Conservation (phyloP, 37 sponge, comb jelly and placozoan species). For the Geodia barretti region DNA sequence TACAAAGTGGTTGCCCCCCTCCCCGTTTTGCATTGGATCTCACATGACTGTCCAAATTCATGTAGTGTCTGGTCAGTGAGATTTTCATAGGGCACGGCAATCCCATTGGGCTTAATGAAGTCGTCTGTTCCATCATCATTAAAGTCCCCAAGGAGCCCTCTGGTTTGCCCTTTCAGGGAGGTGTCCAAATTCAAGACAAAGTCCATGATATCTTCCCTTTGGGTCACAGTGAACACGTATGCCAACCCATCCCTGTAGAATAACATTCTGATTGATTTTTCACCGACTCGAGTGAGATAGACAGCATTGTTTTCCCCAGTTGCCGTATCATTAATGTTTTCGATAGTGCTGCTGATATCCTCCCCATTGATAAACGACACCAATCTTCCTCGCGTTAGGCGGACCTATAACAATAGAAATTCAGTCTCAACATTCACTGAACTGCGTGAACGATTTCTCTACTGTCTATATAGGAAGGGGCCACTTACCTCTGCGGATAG, state of each 20-base stretch:
- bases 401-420: not conserved
- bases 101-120: constrained; percentile 61
- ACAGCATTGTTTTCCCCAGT: not conserved
- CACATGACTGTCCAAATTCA: constrained; percentile 72
- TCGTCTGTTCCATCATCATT: constrained; percentile 70
- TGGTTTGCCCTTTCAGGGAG: constrained; percentile 27
- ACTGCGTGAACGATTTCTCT: not conserved
- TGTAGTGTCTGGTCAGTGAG: constrained; percentile 61
- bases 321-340: not conserved
- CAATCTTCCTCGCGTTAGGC: not conserved
- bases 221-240: constrained; percentile 3
- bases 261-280: not conserved
- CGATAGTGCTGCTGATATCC: not conserved
- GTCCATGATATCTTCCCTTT: not conserved
- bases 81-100: constrained; percentile 35
- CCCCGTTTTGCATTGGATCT: not conserved
- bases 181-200: constrained; percentile 29
- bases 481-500: not conserved
- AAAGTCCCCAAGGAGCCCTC: constrained; percentile 77
- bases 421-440: not conserved
- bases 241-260: not conserved
- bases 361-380: not conserved
- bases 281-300: not conserved
- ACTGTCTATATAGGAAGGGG: not conserved
- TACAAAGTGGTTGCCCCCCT: too few species aligned